Evolutionary conservation across 2,888 invertebrate genomes (phyloP), one percentile per base, ranked within the genome.

Genomic region (Chrysopilus asiliformis): DNA sequence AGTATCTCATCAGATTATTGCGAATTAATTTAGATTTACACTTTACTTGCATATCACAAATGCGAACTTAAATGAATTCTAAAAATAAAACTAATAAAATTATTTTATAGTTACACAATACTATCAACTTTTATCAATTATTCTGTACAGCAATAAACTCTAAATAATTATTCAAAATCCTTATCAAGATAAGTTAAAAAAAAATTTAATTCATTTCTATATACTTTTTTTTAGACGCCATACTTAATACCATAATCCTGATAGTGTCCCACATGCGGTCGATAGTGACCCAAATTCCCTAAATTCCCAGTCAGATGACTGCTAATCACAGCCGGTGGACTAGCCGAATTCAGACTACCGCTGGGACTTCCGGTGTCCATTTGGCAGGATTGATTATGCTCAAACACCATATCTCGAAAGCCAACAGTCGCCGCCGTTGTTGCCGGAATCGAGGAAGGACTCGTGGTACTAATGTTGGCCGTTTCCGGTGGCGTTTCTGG

Each of bases 171-270:
- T n/a, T n/a, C n/a, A n/a, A n/a, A n/a, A n/a, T n/a, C n/a, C n/a
- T n/a, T n/a, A n/a, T n/a, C n/a, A n/a, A n/a, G n/a, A n/a, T n/a
- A n/a, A n/a, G n/a, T n/a, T n/a, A n/a, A n/a, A n/a, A n/a, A n/a
- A n/a, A n/a, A n/a, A n/a, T n/a, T n/a, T n/a, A n/a, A n/a, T n/a
- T n/a, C n/a, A n/a, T n/a, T n/a, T n/a, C n/a, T n/a, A n/a, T n/a
- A n/a, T n/a, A n/a, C n/a, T n/a, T n/a, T n/a, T 14, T 27, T 25
- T 53, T 58, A 63, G 43, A 61, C 63, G 41, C 63, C 58, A 49
- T 64, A 64, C 45, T 64, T 64, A 40, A 64, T 61, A 43, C 62
- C 63, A 40, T 62, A 64, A 45, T 63, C 64, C 53, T 63, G 63
- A 41, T 64, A 63, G 39, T 61, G 60, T 2, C 57, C 57, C 32